Evolutionary conservation across 2,888 invertebrate genomes (phyloP), one percentile per base, ranked within the genome.

Genomic region (Sclerodermus sp.): DNA sequence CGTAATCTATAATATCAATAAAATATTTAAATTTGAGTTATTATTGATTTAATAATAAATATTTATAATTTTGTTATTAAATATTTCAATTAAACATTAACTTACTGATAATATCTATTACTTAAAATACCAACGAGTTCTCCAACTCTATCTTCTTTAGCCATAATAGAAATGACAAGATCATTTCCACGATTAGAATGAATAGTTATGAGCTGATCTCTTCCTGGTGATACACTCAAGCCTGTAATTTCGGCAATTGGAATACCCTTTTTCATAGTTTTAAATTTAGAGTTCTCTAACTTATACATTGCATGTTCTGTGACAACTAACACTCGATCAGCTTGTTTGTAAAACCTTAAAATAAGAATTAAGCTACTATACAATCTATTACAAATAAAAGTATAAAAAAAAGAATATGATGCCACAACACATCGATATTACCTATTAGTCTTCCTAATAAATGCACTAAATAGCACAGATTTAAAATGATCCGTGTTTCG

Each of bases 121-220:
- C 88, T 86, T 4, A 96, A 79, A 46, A 90, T 84, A 12, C 94
- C 96, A 12, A 96, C 83, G 29, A 94, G 81, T 77, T 96, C 96
- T 0, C 95, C 96, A 44, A 94, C 86, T 58, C 90, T 82, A 77
- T 95, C 93, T 56, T 89, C 88, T 30, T 76, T 78, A 5, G 79
- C 67, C 40, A 79, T 80, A 53, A 96, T 82, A 0, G 93, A 90
- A 62, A 94, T 83, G 32, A 96, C 92, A 60, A 96, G 84, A 81
- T 97, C 96, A 78, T 96, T 95, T 48, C 92, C 91, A 13, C 87
- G 86, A 43, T 89, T 88, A 42, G 93, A 87, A 79, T 95, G 94
- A 61, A 96, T 83, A 45, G 93, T 88, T 52, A 92, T 85, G 57
- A 97, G 82, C 75, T 96, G 96, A 74, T 94, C 96, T 50, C 84